Percentiles rank a stretch among this genome's conserved stretches.
phyloP scores from a whole-genome alignment of 1,140 invertebrate species.

The Papilio glaucus region DNA sequence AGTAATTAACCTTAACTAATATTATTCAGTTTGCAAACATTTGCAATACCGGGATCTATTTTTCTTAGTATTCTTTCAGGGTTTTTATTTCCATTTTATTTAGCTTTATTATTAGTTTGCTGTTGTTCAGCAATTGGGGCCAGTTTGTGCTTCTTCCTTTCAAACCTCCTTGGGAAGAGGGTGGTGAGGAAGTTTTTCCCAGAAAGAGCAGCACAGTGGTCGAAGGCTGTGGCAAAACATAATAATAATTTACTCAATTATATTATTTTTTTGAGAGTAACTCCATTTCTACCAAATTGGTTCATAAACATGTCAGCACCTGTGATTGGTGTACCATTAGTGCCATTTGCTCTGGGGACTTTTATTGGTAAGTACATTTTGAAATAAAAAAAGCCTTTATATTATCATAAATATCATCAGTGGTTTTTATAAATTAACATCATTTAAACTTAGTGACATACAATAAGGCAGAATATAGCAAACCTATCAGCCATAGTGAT shows the following conservation, averaged over 20 bases:
- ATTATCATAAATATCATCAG: background rate
- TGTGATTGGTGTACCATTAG: conserved; percentile 96
- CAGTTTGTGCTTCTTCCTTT: conserved; percentile 96
- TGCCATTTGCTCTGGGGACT: conserved; percentile 97
- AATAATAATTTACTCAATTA: conserved; percentile 96
- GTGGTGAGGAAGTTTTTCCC: conserved; percentile 96
- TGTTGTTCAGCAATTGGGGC: conserved; percentile 98
- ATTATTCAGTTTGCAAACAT: conserved; percentile 95
- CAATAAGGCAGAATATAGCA: no score
- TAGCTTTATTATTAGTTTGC: conserved; percentile 96
- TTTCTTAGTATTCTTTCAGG: conserved; percentile 98
- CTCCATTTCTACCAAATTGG: conserved; percentile 99
- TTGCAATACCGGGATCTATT: conserved; percentile 99
- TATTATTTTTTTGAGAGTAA: conserved; percentile 98
- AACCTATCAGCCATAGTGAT: no score
- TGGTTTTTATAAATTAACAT: no score
- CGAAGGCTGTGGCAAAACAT: conserved; percentile 92
- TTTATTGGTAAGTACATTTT: conserved; percentile 87
- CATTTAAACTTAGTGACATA: no score
- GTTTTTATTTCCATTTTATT: conserved; percentile 96
- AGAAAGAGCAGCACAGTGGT: conserved; percentile 93
- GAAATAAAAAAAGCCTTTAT: background rate
- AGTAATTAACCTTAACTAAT: conserved; percentile 64
- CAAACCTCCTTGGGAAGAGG: conserved; percentile 93
- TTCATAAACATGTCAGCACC: conserved; percentile 99